Evolutionary conservation across 1,140 invertebrate genomes (phyloP).

Genomic region (Apis laboriosa): DNA sequence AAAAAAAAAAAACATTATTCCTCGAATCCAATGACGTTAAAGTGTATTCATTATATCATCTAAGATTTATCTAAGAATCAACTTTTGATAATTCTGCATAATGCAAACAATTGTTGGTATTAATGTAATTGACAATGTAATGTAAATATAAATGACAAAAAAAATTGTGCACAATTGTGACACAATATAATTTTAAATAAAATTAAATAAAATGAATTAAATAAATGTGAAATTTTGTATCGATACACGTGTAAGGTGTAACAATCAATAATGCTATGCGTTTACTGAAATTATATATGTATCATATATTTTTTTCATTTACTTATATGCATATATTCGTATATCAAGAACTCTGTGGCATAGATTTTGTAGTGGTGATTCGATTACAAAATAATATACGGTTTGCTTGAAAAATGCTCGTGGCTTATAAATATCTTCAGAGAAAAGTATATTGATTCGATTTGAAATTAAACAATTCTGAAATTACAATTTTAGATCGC

Average conservation of each 20-base stretch:
- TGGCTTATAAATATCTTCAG: background rate
- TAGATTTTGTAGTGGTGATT: background rate
- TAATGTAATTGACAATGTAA: background rate
- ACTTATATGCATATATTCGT: constrained; percentile 4
- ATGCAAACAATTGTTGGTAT: background rate
- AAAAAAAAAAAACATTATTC: background rate
- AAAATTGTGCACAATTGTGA: no score
- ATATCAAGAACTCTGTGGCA: constrained; percentile 13
- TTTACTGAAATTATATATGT: constrained; percentile 55
- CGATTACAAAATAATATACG: background rate
- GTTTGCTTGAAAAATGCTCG: background rate
- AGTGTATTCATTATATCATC: background rate
- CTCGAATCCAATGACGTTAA: background rate
- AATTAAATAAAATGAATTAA: background rate
- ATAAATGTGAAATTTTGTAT: background rate
- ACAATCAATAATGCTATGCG: background rate
- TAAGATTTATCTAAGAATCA: background rate
- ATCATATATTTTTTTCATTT: constrained; percentile 46
- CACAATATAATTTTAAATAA: no score
- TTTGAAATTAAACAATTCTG: background rate
- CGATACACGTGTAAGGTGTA: background rate
- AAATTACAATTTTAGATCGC: background rate
- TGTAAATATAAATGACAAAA: background rate
- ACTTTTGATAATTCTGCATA: background rate
- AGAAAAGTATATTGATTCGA: background rate